These are phyloP conservation scores for Canis aureus DNA, from an alignment of 2,113 vertebrate genomes.

Conservation along the genomic window DNA sequence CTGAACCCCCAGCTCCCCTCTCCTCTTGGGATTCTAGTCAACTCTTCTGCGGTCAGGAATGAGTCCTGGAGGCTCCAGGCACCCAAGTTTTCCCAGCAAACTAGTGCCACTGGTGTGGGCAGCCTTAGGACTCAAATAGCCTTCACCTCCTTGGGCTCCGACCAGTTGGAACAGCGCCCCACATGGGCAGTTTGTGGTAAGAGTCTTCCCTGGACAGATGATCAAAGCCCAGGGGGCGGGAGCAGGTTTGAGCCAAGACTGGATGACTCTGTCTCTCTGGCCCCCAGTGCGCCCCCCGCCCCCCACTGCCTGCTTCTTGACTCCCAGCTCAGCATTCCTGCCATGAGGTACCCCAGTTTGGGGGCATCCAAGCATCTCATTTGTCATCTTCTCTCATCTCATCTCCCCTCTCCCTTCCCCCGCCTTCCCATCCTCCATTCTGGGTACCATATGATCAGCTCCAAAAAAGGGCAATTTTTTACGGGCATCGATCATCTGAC, in stretches of 20 bases:
- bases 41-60: neutral
- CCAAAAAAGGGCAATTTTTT: neutral
- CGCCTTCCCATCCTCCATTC: neutral
- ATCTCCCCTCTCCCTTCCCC: no score
- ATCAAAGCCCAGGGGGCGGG: neutral
- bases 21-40: neutral
- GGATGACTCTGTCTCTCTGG: neutral
- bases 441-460: neutral
- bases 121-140: neutral
- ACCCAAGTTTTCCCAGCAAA: neutral
- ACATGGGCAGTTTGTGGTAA: neutral
- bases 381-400: neutral
- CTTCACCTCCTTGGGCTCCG: neutral
- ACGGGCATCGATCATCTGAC: neutral
- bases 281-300: neutral
- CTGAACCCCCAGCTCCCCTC: neutral
- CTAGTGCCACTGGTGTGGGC: fast-evolving
- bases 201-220: neutral
- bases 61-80: neutral
- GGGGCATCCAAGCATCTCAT: neutral
- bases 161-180: neutral
- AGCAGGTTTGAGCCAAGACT: neutral
- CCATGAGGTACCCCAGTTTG: fast-evolving
- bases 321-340: neutral
- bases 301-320: neutral